Conservation (phyloP, 2,888 invertebrate species). For the Bruchidius siliquastri region DNA sequence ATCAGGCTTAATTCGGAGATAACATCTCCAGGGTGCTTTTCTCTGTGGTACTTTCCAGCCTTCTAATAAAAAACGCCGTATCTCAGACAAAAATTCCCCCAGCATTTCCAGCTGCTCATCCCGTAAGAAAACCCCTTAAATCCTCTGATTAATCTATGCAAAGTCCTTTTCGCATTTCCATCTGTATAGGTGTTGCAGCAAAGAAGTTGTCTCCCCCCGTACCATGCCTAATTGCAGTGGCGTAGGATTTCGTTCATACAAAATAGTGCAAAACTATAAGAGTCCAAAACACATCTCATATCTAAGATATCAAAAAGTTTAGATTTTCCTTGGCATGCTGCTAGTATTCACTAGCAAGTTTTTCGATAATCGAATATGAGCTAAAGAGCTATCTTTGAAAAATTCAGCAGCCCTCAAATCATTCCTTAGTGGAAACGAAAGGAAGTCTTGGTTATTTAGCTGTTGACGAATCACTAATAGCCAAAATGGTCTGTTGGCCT, state of each 20-base stretch:
- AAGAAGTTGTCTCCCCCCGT: background rate
- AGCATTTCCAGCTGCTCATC: background rate
- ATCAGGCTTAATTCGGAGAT: background rate
- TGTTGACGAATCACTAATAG: no score
- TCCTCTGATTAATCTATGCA: background rate
- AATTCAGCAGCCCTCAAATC: no score
- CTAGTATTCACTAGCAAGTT: no score
- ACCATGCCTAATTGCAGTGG: background rate
- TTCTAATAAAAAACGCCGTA: background rate
- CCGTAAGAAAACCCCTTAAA: background rate
- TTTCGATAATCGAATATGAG: no score
- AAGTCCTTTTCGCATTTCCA: background rate
- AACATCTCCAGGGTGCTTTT: background rate
- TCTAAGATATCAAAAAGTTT: no score
- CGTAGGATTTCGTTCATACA: background rate
- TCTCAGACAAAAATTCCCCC: background rate
- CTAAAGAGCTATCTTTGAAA: no score
- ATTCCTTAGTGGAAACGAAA: no score
- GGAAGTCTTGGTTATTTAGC: no score
- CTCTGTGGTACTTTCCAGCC: background rate
- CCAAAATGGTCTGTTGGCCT: no score
- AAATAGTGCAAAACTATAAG: background rate
- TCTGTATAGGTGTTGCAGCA: background rate
- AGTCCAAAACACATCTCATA: no score
- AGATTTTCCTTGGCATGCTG: no score